Conservation (phyloP, 2,797 vertebrate species). For the Streptopelia turtur region DNA sequence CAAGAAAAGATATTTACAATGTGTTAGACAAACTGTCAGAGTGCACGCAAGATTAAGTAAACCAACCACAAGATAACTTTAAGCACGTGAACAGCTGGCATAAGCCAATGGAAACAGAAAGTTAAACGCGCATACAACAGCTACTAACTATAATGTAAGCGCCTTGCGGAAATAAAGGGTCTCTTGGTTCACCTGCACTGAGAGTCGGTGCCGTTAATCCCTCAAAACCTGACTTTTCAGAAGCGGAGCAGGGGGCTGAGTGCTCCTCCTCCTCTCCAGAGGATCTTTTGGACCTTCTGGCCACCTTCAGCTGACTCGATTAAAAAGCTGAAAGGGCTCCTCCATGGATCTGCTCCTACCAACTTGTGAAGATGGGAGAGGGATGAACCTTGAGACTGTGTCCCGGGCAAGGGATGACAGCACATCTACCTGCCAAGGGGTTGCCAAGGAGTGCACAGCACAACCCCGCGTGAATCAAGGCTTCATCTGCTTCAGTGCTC, state of each 20-base stretch:
- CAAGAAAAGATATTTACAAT: too few relatives aligned
- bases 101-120: too few relatives aligned
- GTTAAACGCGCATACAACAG: too few relatives aligned
- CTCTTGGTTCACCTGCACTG: too few relatives aligned
- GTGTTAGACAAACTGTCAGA: too few relatives aligned
- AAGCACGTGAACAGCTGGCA: too few relatives aligned
- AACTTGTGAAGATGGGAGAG: background rate
- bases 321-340: background rate
- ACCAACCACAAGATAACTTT: too few relatives aligned
- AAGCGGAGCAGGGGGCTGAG: background rate
- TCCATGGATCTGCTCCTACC: background rate
- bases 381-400: background rate
- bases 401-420: background rate
- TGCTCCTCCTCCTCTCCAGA: background rate
- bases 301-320: background rate
- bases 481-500: background rate
- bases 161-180: too few relatives aligned
- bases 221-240: background rate
- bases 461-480: background rate
- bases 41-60: too few relatives aligned
- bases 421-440: background rate
- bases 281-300: background rate
- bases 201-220: too few relatives aligned
- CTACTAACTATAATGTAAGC: too few relatives aligned
- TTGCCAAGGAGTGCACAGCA: background rate